Evolutionary conservation across 1,140 invertebrate species (phyloP), one percentile per base, ranked within the genome.

Genomic region (Pachyrhynchus sulphureomaculatus): DNA sequence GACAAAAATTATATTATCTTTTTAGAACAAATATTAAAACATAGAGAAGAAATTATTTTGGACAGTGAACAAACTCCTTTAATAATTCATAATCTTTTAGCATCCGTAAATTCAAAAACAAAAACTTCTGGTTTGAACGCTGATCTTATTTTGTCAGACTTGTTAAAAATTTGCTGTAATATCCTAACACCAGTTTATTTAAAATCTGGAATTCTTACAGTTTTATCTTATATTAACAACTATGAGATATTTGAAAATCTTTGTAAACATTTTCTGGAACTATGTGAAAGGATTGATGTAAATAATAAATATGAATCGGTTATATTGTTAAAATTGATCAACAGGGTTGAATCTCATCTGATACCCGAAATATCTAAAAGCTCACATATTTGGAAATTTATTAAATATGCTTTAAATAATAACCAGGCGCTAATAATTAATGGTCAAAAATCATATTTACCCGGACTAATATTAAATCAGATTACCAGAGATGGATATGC

Each of bases 31-130:
- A 21, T 73, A 18, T 26, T 64, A 5, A 52, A 67, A 18, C 49
- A 67, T 36, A 60, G 55, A 23, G 71, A 79, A 15, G 87, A 89
- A 68, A 76, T 90, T 34, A 44, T 78, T 24, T 68, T 87, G 37
- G 88, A 89, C 66, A 71, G 79, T 56, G 82, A 88, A 48, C 87
- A 86, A 55, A 63, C 84, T 4, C 78, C 82, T 0, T 45, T 84
- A 3, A 70, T 79, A 36, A 64, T 85, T 0, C 82, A 78, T 41
- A 80, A 80, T 34, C 57, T 80, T 32, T 59, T 84, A 0, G 81
- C 79, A n/a, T 78, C 80, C 2, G 21, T 17, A 10, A 64, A 59
- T 13, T 42, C 39, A 0, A 48, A 59, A 24, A 29, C 21, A 4
- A 48, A 61, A 15, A 57, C 61, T 33, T 53, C 21, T 54, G 10